Percentiles rank a stretch among this genome's conserved stretches.
phyloP scores from a whole-genome alignment of 2,888 invertebrate genomes.

The Dryocosmus kuriphilus region DNA sequence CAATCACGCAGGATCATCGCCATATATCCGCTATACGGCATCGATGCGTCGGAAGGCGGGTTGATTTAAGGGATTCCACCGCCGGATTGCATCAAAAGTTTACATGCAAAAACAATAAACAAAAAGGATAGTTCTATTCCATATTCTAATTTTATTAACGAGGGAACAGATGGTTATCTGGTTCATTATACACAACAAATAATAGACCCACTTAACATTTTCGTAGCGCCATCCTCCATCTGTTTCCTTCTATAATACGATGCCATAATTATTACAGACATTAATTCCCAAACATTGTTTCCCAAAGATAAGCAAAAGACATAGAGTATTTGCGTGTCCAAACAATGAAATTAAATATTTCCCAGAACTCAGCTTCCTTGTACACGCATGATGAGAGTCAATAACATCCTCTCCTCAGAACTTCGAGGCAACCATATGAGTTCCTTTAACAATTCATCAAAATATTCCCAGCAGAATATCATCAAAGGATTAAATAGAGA shows the following conservation, averaged over 20 bases:
- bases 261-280: too few relatives aligned
- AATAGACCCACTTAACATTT: too few relatives aligned
- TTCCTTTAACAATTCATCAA: not conserved
- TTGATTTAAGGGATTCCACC: slow-evolving; percentile 42
- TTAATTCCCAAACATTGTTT: not conserved
- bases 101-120: not conserved
- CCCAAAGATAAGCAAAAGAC: not conserved
- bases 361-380: not conserved
- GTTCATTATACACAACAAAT: too few relatives aligned
- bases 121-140: not conserved
- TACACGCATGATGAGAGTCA: not conserved
- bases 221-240: too few relatives aligned
- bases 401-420: slow-evolving; percentile 20
- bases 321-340: not conserved
- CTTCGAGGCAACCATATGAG: not conserved
- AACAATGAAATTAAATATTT: not conserved
- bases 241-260: too few relatives aligned
- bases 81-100: not conserved
- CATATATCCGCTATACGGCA: slow-evolving; percentile 47
- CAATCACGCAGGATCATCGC: slow-evolving; percentile 53
- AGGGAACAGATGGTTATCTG: too few relatives aligned
- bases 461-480: not conserved
- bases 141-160: too few relatives aligned
- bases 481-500: not conserved
- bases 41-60: slow-evolving; percentile 52